Evolutionary conservation across 2,113 vertebrate genomes (phyloP), one percentile per base, ranked within the genome.

Genomic region (Halcyon malimbica): DNA sequence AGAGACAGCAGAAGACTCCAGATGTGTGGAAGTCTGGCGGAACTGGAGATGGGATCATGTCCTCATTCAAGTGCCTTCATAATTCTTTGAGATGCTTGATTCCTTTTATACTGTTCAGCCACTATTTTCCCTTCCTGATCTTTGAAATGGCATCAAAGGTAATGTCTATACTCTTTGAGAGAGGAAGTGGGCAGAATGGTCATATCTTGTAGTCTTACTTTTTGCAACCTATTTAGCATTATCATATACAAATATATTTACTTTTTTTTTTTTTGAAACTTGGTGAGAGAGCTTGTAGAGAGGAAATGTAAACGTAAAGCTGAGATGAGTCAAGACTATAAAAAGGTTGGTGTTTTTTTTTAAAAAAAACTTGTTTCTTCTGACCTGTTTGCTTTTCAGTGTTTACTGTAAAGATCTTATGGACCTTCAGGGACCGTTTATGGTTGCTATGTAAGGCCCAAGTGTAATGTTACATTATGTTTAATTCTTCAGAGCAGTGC

Each of bases 351-450:
- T 16, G 6, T 35, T 35, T 35, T 35, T 35, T 35, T 35, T 35
- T 35, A 35, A 35, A 35, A 35, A 35, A 9, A 48, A 54, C 44
- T 70, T 54, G 7, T 82, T 91, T 90, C 41, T 71, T 83, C 42
- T 89, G 83, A 64, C 33, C 60, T 86, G 67, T 94, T 97, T 97
- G 39, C 59, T 83, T 95, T 94, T 88, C 67, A 18, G 20, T 87
- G n/a, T 83, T 94, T 91, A 57, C n/a, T 20, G 42, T 76, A 67
- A 89, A 89, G 84, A 44, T 51, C 76, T 79, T 42, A 85, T 67
- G 59, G 81, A 93, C 81, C 83, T 77, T 84, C n/a, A 42, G 82
- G 75, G 81, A 54, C 85, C 29, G 12, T 56, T 95, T 96, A 69
- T 63, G 48, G 81, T 93, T 74, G 63, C 59, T 62, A 2, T 69